Evolutionary conservation across 2,797 vertebrate species (phyloP).

Genomic region (Squalus acanthias): DNA sequence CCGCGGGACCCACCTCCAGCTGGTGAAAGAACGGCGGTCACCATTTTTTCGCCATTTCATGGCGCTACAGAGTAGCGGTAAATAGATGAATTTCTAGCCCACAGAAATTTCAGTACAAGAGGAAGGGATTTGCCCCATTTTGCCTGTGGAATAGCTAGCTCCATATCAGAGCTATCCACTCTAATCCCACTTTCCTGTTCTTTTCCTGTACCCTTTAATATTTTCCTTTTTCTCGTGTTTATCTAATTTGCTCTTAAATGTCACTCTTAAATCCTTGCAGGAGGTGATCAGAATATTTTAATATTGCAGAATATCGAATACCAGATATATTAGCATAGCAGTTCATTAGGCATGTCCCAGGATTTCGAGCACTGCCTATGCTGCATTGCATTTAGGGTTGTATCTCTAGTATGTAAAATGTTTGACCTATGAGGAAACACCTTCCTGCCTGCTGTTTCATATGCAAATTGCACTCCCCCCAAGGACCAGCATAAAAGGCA

Average conservation of each 20-base stretch:
- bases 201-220: neutral
- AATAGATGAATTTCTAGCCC: too few relatives aligned
- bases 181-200: neutral
- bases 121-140: neutral
- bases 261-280: neutral
- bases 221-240: neutral
- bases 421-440: conserved; percentile 34
- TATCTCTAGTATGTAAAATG: neutral
- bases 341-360: neutral
- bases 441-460: conserved; percentile 36
- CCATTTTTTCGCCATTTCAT: too few relatives aligned
- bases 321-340: neutral
- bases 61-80: too few relatives aligned
- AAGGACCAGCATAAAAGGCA: conserved; percentile 29
- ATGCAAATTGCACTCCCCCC: conserved; percentile 25
- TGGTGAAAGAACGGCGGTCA: too few relatives aligned
- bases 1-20: too few relatives aligned
- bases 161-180: neutral
- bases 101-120: neutral
- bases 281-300: conserved; percentile 21
- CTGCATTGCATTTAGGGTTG: neutral
- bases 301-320: neutral
- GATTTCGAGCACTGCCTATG: neutral
- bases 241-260: conserved; percentile 24
- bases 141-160: neutral